These are phyloP conservation scores for Blennius ocellaris DNA, from an alignment of 2,113 vertebrate species.

Conservation along the genomic window DNA sequence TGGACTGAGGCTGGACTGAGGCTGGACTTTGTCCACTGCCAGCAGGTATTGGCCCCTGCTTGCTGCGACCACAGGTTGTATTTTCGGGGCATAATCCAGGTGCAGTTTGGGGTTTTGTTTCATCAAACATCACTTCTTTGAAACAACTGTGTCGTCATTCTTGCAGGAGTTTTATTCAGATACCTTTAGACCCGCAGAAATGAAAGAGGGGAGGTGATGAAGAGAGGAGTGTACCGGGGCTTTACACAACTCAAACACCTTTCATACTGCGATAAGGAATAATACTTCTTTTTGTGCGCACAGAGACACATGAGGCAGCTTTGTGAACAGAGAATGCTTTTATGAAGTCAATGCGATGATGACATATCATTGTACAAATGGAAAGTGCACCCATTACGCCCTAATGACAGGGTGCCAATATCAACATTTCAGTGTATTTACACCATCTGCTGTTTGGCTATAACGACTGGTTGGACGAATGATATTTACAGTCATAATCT, in stretches of 20 bases:
- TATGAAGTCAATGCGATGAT: conserved; percentile 31
- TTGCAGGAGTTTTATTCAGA: neutral
- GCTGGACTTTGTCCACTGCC: no score
- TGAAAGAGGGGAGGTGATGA: conserved; percentile 3
- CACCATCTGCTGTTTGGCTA: neutral
- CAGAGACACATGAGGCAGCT: neutral
- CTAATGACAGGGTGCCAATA: conserved; percentile 12
- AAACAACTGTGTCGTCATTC: neutral
- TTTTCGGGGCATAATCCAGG: no score
- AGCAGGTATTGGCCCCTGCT: no score
- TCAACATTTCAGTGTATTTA: conserved; percentile 10
- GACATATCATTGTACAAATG: conserved; percentile 18
- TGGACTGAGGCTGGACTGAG: no score
- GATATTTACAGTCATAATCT: neutral
- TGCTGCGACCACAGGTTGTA: no score
- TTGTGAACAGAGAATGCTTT: conserved; percentile 7
- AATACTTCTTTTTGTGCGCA: neutral
- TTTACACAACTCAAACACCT: conserved; percentile 19
- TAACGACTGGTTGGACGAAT: neutral
- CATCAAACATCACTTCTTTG: neutral
- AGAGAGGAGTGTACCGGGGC: neutral
- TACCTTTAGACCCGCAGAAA: neutral
- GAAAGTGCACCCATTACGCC: conserved; percentile 3
- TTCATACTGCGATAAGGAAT: conserved; percentile 23
- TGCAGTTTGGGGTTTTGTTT: no score